These are phyloP conservation scores for Osmerus eperlanus DNA, from an alignment of 2,113 vertebrate genomes.

Conservation along the genomic window DNA sequence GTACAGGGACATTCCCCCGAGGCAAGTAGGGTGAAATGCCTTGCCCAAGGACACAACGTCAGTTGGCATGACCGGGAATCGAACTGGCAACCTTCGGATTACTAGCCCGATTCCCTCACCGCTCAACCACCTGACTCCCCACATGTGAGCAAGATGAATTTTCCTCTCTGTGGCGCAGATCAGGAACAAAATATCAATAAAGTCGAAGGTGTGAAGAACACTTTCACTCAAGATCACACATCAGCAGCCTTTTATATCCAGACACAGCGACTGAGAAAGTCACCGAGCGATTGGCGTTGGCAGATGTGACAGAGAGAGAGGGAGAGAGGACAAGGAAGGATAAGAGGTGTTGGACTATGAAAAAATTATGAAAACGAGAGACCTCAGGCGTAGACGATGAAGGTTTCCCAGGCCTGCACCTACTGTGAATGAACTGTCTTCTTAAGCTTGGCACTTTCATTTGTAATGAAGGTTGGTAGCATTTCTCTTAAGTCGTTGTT, in stretches of 20 bases:
- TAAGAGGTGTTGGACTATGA: neutral
- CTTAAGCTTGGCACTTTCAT: too few relatives aligned
- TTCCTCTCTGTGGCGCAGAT: neutral
- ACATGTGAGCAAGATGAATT: neutral
- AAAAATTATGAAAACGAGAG: neutral
- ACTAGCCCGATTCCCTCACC: too few relatives aligned
- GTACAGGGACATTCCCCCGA: too few relatives aligned
- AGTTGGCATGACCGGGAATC: too few relatives aligned
- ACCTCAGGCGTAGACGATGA: too few relatives aligned
- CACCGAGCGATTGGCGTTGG: neutral
- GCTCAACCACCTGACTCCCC: too few relatives aligned
- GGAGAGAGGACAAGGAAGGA: neutral
- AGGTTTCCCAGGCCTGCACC: neutral
- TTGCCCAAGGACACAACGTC: too few relatives aligned
- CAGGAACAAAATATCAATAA: constrained; percentile 25
- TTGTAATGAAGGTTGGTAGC: too few relatives aligned
- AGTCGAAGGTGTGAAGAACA: constrained; percentile 20
- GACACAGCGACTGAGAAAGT: neutral
- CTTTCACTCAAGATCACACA: neutral
- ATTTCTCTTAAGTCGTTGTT: too few relatives aligned
- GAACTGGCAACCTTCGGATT: too few relatives aligned
- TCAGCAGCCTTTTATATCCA: neutral
- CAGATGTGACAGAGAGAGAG: neutral
- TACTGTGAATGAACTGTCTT: neutral
- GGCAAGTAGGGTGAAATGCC: too few relatives aligned